These are phyloP conservation scores for Atlantisia rogersi DNA, from an alignment of 2,113 vertebrate species.

Conservation along the genomic window DNA sequence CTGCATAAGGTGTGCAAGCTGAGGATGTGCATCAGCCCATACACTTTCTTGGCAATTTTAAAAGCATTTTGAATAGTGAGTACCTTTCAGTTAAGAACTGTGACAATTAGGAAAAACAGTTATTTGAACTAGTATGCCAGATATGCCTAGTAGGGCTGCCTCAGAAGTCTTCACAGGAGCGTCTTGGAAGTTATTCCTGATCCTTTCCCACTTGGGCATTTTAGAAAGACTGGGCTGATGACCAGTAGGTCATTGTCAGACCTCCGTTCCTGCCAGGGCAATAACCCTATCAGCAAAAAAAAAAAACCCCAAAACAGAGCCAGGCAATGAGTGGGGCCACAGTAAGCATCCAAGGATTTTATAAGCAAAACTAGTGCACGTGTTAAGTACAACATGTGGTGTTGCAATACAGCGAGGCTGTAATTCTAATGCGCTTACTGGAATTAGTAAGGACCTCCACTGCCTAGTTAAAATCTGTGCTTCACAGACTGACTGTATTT, in stretches of 20 bases:
- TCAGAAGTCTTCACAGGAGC: not conserved
- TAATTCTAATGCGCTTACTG: not conserved
- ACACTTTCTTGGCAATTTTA: not conserved
- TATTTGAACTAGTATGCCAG: not conserved
- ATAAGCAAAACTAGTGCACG: not conserved
- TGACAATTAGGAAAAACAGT: not conserved
- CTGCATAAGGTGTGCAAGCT: not conserved
- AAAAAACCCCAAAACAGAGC: not conserved
- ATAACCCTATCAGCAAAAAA: not conserved
- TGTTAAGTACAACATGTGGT: not conserved
- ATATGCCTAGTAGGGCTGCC: not conserved
- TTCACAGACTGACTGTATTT: not conserved
- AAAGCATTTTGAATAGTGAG: not conserved
- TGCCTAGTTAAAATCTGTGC: not conserved
- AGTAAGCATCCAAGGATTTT: conserved; percentile 1
- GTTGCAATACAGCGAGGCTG: not conserved
- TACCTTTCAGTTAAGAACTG: not conserved
- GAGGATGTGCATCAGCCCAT: not conserved
- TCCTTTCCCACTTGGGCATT: not conserved
- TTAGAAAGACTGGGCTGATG: not conserved
- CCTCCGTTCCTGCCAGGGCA: not conserved
- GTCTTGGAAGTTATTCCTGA: not conserved
- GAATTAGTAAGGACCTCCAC: not conserved
- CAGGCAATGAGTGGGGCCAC: not conserved
- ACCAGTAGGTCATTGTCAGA: not conserved